A percentile compares a stretch with the other conserved stretches of the same genome.
These are phyloP conservation scores for Tetragonula carbonaria DNA, from an alignment of 2,888 invertebrate species.

Conservation along the genomic window DNA sequence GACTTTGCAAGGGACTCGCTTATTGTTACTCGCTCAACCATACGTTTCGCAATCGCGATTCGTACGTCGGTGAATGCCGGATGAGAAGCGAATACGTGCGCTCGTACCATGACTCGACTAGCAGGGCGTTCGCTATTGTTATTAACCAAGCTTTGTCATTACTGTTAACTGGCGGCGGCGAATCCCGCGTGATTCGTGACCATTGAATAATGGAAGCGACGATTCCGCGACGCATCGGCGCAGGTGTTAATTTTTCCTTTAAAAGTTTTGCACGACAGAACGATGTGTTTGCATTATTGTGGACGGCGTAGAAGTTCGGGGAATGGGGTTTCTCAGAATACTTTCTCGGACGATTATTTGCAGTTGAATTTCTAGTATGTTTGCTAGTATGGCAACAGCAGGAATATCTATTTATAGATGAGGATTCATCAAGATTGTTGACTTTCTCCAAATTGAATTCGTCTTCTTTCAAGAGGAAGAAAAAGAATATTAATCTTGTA, in stretches of 20 bases:
- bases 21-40: constrained; percentile 32
- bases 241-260: constrained; percentile 6
- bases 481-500: no score
- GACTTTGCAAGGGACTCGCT: constrained; percentile 13
- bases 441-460: no score
- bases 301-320: background rate
- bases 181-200: background rate
- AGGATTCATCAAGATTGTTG: no score
- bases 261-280: background rate
- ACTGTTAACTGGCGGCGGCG: constrained; percentile 1
- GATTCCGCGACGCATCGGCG: background rate
- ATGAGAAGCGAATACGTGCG: constrained; percentile 13
- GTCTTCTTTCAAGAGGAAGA: no score
- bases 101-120: constrained; percentile 29
- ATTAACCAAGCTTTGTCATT: constrained; percentile 45
- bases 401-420: no score
- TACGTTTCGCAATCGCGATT: constrained; percentile 38
- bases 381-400: no score
- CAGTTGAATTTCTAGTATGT: no score
- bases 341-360: background rate
- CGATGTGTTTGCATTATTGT: background rate
- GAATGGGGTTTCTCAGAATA: background rate
- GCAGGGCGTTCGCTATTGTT: constrained; percentile 21
- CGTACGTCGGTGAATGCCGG: constrained; percentile 12
- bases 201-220: constrained; percentile 14